These are phyloP conservation scores for Apodemia mormo DNA, from an alignment of 2,888 invertebrate genomes.

Conservation along the genomic window DNA sequence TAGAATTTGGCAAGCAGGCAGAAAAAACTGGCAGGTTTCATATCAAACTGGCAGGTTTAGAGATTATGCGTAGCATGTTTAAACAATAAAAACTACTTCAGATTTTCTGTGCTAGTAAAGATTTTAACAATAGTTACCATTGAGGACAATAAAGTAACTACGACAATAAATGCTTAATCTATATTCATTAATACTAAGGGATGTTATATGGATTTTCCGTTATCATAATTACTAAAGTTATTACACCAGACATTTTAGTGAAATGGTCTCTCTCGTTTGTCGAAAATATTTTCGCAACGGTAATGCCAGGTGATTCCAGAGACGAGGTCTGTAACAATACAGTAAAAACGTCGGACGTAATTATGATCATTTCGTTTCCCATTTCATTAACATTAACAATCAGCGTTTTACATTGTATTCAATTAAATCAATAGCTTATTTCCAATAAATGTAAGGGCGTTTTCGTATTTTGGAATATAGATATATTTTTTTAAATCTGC, in stretches of 20 bases:
- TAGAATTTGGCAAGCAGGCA: too few species aligned
- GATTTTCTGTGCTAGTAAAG: too few species aligned
- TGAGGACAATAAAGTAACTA: neutral
- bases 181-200: slow-evolving; percentile 29
- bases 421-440: slow-evolving; percentile 45
- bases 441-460: slow-evolving; percentile 20
- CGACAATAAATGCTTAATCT: slow-evolving; percentile 22
- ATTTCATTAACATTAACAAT: slow-evolving; percentile 73
- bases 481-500: too few species aligned
- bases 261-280: slow-evolving; percentile 69
- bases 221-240: slow-evolving; percentile 71
- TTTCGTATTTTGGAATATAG: neutral
- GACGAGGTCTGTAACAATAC: slow-evolving; percentile 67
- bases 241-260: slow-evolving; percentile 67
- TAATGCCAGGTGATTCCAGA: slow-evolving; percentile 76
- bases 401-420: slow-evolving; percentile 59
- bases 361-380: slow-evolving; percentile 73
- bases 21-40: too few species aligned
- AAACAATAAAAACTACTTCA: too few species aligned
- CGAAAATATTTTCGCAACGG: slow-evolving; percentile 71
- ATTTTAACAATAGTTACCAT: too few species aligned
- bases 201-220: slow-evolving; percentile 50
- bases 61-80: too few species aligned
- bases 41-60: too few species aligned
- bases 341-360: slow-evolving; percentile 72